A percentile compares a stretch with the other conserved stretches of the same genome.
These are phyloP conservation scores for Pangasius macronema DNA, from an alignment of 2,797 vertebrate species.

Conservation along the genomic window DNA sequence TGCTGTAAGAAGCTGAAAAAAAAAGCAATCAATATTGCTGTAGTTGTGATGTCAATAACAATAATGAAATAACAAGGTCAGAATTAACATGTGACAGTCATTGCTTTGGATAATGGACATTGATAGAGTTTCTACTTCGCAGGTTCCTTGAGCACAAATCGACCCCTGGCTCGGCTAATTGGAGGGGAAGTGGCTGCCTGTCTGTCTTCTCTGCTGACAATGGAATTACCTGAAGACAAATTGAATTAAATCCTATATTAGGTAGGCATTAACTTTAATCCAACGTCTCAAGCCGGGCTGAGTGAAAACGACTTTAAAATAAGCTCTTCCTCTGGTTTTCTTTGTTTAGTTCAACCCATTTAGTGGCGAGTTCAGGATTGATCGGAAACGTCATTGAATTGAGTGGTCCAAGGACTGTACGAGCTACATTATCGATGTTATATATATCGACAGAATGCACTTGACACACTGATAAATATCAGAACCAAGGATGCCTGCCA, in stretches of 20 bases:
- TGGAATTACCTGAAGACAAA: conserved; percentile 44
- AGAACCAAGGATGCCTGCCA: not conserved
- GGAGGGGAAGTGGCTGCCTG: conserved; percentile 45
- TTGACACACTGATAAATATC: conserved; percentile 2
- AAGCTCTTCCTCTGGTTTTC: conserved; percentile 19
- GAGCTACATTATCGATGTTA: not conserved
- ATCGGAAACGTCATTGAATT: not conserved
- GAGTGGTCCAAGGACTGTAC: not conserved
- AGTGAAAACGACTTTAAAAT: conserved; percentile 8
- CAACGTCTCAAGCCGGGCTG: conserved; percentile 15
- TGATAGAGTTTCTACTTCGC: conserved; percentile 52
- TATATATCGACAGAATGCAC: not conserved
- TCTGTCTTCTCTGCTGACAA: conserved; percentile 48
- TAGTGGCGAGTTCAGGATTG: conserved; percentile 8
- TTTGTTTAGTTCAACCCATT: conserved; percentile 21
- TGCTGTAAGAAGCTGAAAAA: conserved; percentile 19
- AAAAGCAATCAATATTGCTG: conserved; percentile 31
- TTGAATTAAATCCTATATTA: conserved; percentile 47
- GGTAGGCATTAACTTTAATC: conserved; percentile 37
- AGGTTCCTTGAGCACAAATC: conserved; percentile 51
- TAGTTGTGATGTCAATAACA: conserved; percentile 32
- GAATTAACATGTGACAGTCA: conserved; percentile 58
- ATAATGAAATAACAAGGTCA: conserved; percentile 55
- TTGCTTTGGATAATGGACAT: conserved; percentile 50
- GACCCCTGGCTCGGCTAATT: conserved; percentile 52